Evolutionary conservation across 2,113 vertebrate species (phyloP).

Genomic region (Mirounga angustirostris): DNA sequence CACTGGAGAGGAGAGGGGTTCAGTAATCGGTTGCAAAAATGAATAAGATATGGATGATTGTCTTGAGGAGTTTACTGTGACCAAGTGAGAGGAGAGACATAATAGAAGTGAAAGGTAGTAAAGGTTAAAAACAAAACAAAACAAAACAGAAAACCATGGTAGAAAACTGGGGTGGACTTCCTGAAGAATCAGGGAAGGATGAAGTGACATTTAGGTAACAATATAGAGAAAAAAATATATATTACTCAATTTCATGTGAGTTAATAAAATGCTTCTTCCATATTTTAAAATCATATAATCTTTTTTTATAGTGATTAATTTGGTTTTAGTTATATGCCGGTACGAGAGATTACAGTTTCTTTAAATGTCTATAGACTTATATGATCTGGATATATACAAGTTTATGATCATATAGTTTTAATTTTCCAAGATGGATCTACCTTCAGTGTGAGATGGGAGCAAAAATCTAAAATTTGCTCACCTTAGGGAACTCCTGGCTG

Average conservation of each 20-base stretch:
- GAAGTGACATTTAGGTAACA: background rate
- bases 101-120: background rate
- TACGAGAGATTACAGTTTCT: background rate
- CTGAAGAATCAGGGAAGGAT: background rate
- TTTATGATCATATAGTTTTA: background rate
- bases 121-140: background rate
- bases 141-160: background rate
- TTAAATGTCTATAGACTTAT: background rate
- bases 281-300: background rate
- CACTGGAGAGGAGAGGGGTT: background rate
- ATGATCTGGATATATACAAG: background rate
- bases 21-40: background rate
- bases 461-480: background rate
- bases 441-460: background rate
- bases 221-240: background rate
- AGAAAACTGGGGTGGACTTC: background rate
- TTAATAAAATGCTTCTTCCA: background rate
- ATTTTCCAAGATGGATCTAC: background rate
- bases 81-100: background rate
- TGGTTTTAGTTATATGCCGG: background rate
- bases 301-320: background rate
- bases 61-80: background rate
- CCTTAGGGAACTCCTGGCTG: background rate
- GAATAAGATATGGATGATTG: background rate
- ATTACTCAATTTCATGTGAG: background rate